Evolutionary conservation across 2,888 invertebrate species (phyloP).

Genomic region (Formica aserva): DNA sequence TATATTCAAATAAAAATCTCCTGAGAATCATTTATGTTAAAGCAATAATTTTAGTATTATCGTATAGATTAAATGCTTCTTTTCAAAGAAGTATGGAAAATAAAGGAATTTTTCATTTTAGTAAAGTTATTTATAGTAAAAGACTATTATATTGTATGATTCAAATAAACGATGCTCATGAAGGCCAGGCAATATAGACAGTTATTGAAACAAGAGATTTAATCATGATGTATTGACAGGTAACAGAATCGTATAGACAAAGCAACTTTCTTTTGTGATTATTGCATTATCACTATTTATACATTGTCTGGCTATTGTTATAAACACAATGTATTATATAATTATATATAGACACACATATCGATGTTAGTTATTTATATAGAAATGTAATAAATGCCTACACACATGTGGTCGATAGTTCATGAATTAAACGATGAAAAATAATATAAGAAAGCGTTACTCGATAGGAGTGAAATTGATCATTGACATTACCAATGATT

Average conservation of each 20-base stretch:
- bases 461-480: neutral
- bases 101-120: neutral
- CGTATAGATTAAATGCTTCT: neutral
- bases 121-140: neutral
- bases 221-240: slow-evolving; percentile 5
- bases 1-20: neutral
- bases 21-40: slow-evolving; percentile 8
- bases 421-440: neutral
- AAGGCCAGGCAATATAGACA: neutral
- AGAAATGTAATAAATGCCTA: neutral
- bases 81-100: slow-evolving; percentile 36
- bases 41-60: neutral
- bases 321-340: neutral
- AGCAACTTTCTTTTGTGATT: neutral
- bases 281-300: neutral
- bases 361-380: neutral
- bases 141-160: neutral
- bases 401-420: neutral
- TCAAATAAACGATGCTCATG: neutral
- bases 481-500: slow-evolving; percentile 35
- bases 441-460: neutral
- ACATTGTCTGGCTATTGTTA: neutral
- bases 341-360: neutral
- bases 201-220: slow-evolving; percentile 5
- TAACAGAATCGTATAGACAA: neutral